phyloP scores from a whole-genome alignment of 1,140 invertebrate species.

The Pentalonia nigronervosa region DNA sequence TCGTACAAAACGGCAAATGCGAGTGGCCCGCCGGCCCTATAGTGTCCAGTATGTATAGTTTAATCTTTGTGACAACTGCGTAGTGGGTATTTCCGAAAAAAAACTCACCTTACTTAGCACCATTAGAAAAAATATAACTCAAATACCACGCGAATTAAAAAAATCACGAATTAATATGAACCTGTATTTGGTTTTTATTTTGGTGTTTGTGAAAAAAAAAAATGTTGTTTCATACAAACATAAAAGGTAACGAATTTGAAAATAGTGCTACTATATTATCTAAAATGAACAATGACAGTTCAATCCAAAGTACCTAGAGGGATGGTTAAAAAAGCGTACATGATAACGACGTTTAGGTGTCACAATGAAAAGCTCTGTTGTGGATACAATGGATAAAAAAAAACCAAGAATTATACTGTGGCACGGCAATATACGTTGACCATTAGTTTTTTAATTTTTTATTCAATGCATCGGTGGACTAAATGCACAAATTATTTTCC shows the following conservation, averaged over 20 bases:
- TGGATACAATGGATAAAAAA: conserved; percentile 60
- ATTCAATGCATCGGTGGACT: conserved; percentile 57
- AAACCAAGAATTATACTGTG: conserved; percentile 60
- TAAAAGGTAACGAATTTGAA: conserved; percentile 43
- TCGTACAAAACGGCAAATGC: too few species aligned
- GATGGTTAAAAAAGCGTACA: conserved; percentile 7
- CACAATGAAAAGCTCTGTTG: conserved; percentile 59
- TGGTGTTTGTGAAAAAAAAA: conserved; percentile 59
- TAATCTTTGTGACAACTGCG: too few species aligned
- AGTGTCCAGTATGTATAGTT: too few species aligned
- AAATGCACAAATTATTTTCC: conserved; percentile 19
- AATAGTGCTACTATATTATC: conserved; percentile 37
- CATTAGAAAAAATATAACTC: neutral
- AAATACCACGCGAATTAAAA: neutral
- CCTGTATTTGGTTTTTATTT: conserved; percentile 61
- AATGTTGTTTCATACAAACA: conserved; percentile 46
- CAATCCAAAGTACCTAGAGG: conserved; percentile 39
- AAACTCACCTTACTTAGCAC: neutral
- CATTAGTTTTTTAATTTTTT: conserved; percentile 62
- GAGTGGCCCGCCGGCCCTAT: too few species aligned
- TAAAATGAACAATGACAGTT: conserved; percentile 33
- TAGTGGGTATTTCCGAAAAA: neutral
- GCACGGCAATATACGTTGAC: conserved; percentile 61
- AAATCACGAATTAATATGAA: conserved; percentile 61
- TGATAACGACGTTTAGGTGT: conserved; percentile 59